These are phyloP conservation scores for Myripristis jacobus DNA, from an alignment of 2,797 vertebrate species.

Conservation along the genomic window DNA sequence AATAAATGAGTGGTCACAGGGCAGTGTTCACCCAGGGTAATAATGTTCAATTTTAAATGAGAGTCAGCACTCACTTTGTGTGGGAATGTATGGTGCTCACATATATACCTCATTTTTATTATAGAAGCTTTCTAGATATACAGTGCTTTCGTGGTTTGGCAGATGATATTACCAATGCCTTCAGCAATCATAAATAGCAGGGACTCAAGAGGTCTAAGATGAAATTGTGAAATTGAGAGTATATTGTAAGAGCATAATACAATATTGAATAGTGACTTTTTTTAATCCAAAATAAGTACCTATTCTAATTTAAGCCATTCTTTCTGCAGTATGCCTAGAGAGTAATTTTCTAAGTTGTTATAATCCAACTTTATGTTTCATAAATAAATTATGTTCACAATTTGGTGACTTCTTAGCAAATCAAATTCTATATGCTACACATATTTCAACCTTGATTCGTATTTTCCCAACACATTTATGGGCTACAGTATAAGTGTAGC, in stretches of 20 bases:
- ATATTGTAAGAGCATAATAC: constrained; percentile 11
- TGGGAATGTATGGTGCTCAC: not conserved
- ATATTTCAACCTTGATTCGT: constrained; percentile 27
- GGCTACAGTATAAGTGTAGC: constrained; percentile 30
- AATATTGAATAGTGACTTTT: not conserved
- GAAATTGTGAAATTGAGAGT: constrained; percentile 7
- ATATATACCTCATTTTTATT: constrained; percentile 11
- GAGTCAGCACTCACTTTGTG: constrained; percentile 20
- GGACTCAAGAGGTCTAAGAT: constrained; percentile 25
- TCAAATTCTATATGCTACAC: constrained; percentile 9
- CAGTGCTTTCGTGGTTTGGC: not conserved
- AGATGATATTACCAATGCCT: constrained; percentile 16
- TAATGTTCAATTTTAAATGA: constrained; percentile 49
- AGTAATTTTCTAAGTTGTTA: not conserved
- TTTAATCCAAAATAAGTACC: not conserved
- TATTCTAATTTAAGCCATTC: not conserved
- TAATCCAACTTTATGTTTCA: constrained; percentile 6
- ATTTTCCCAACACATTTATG: constrained; percentile 30
- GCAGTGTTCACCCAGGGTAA: constrained; percentile 32
- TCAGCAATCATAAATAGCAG: constrained; percentile 22
- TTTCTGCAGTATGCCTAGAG: constrained; percentile 2
- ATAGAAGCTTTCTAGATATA: not conserved
- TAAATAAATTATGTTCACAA: not conserved
- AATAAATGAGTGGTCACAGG: constrained; percentile 58
- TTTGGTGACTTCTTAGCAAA: not conserved